phyloP scores from a whole-genome alignment of 1,140 invertebrate genomes.

The Triops cancriformis region DNA sequence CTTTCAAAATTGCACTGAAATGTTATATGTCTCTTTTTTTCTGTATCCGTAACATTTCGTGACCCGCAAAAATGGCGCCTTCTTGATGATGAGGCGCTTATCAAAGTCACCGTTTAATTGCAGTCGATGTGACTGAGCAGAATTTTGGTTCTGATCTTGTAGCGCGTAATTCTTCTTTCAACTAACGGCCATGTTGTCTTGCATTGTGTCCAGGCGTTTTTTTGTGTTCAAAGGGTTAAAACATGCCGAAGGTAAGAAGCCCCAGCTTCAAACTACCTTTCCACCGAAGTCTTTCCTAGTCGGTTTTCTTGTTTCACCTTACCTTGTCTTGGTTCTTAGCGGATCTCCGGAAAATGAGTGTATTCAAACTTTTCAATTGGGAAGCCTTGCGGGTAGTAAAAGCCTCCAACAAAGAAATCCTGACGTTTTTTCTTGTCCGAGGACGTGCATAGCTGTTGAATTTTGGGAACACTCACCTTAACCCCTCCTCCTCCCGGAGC shows the following conservation, averaged over 20 bases:
- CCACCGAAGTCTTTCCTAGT: neutral
- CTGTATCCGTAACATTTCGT: neutral
- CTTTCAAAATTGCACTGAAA: no score
- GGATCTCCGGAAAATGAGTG: slow-evolving; percentile 5
- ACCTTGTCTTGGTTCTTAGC: neutral
- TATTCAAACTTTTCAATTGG: neutral
- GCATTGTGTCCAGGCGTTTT: neutral
- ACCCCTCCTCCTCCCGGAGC: no score
- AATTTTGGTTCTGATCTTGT: neutral
- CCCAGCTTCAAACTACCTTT: neutral
- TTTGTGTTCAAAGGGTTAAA: slow-evolving; percentile 6
- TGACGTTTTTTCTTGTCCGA: neutral
- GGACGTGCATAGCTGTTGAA: neutral
- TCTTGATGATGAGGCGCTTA: slow-evolving; percentile 1
- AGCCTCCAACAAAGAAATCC: neutral
- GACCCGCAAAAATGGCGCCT: neutral
- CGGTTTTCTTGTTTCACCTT: neutral
- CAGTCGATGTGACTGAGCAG: neutral
- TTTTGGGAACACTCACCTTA: neutral
- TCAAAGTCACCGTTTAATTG: slow-evolving; percentile 3
- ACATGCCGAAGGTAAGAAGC: neutral
- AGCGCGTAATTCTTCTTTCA: slow-evolving; percentile 2
- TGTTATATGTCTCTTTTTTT: neutral
- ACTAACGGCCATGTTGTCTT: neutral
- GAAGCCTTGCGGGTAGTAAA: neutral